A percentile compares a stretch with the other conserved stretches of the same genome.
These are phyloP conservation scores for Turnix velox DNA, from an alignment of 2,113 vertebrate genomes.

Conservation along the genomic window DNA sequence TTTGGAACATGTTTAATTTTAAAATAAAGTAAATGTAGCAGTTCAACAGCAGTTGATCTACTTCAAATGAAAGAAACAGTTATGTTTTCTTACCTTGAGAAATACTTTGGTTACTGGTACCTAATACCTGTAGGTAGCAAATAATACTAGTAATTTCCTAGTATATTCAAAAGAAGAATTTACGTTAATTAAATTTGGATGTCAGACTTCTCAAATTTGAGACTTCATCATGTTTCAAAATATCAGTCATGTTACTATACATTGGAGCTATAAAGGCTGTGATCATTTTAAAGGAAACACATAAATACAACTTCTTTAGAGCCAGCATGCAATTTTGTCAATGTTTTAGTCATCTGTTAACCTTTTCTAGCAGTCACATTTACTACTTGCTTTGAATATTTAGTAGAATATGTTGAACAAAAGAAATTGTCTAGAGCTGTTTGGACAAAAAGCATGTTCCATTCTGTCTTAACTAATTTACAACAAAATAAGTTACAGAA, in stretches of 20 bases:
- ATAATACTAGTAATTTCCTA: background rate
- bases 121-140: background rate
- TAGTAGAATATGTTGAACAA: background rate
- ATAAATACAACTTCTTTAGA: background rate
- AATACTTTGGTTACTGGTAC: background rate
- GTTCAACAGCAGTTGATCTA: background rate
- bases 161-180: background rate
- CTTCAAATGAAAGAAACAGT: background rate
- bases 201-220: background rate
- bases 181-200: background rate
- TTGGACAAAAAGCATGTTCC: background rate
- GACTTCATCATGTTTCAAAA: background rate
- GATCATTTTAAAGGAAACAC: background rate
- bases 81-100: background rate
- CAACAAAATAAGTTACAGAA: background rate
- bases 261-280: background rate
- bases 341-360: background rate
- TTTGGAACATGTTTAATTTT: background rate
- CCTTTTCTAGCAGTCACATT: background rate
- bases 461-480: background rate
- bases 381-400: background rate
- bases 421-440: background rate
- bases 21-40: background rate
- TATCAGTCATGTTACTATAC: background rate
- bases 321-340: background rate